Percentiles rank a stretch among this genome's conserved stretches.
Conservation (phyloP, 2,888 invertebrate species). For the Loripinus fragilis region DNA sequence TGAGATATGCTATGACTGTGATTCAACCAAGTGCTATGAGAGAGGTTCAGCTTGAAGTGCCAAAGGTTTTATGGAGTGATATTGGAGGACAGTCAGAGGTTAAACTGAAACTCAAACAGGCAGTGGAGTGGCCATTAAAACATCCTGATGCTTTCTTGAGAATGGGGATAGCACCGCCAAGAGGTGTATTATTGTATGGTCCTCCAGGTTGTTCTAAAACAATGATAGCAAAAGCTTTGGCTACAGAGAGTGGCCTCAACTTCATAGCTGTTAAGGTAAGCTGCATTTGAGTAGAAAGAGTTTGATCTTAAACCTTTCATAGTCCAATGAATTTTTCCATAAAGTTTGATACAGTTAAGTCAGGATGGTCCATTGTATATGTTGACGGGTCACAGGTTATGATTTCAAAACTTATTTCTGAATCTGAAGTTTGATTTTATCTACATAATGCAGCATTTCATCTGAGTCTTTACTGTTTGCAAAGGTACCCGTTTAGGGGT, state of each 20-base stretch:
- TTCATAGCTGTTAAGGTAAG: conserved; percentile 95
- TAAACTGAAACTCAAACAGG: conserved; percentile 93
- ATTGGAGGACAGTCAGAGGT: conserved; percentile 95
- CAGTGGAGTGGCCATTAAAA: conserved; percentile 96
- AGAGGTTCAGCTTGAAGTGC: conserved; percentile 93
- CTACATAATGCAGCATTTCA: no score
- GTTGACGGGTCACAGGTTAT: no score
- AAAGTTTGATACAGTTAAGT: no score
- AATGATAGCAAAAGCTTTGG: conserved; percentile 98
- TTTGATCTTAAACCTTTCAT: no score
- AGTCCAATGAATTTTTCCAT: no score
- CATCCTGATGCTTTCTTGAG: conserved; percentile 92
- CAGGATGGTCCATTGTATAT: no score
- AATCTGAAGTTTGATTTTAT: no score
- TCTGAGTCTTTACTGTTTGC: no score
- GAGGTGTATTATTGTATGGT: conserved; percentile 96
- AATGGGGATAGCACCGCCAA: conserved; percentile 93
- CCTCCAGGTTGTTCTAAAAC: conserved; percentile 99
- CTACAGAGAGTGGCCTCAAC: conserved; percentile 97
- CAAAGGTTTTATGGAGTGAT: conserved; percentile 94
- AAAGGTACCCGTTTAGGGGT: no score
- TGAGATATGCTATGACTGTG: conserved; percentile 73
- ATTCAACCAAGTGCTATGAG: conserved; percentile 95
- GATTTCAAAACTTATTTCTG: no score
- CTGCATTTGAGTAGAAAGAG: no score